Conservation (phyloP, 2,797 vertebrate species). For the Atherinosoma microstoma region DNA sequence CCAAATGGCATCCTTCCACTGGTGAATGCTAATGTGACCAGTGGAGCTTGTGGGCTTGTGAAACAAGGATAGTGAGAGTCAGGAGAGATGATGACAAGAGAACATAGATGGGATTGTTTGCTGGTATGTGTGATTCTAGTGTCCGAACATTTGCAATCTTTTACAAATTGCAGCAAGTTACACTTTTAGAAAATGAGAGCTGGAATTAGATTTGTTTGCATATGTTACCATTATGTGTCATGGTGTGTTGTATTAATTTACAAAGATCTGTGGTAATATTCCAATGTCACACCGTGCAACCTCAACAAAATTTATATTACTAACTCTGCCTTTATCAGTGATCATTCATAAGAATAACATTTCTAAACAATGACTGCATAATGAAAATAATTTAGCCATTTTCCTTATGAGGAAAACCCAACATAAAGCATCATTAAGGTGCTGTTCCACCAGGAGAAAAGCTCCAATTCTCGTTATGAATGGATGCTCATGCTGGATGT, state of each 20-base stretch:
- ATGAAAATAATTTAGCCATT: neutral
- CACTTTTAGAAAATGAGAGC: conserved; percentile 45
- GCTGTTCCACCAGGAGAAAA: neutral
- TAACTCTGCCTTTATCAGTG: neutral
- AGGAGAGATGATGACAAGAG: conserved; percentile 73
- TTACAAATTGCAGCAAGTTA: conserved; percentile 55
- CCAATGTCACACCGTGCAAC: neutral
- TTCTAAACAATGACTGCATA: neutral
- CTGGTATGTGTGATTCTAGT: conserved; percentile 58
- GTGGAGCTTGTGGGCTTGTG: conserved; percentile 74
- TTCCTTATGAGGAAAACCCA: neutral
- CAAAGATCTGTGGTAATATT: neutral
- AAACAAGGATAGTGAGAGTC: conserved; percentile 68
- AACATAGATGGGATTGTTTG: conserved; percentile 73
- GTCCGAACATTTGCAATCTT: conserved; percentile 55
- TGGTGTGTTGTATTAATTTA: conserved; percentile 4
- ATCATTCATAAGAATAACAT: neutral
- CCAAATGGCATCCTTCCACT: conserved; percentile 80
- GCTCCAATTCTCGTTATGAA: neutral
- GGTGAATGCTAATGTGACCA: conserved; percentile 80
- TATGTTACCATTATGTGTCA: conserved; percentile 7
- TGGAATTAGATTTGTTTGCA: conserved; percentile 22
- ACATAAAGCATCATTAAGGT: neutral
- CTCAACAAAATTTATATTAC: neutral
- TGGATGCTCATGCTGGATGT: neutral